Percentiles rank a stretch among this genome's conserved stretches.
phyloP scores from a whole-genome alignment of 1,140 invertebrate species.

The Sinella curviseta region DNA sequence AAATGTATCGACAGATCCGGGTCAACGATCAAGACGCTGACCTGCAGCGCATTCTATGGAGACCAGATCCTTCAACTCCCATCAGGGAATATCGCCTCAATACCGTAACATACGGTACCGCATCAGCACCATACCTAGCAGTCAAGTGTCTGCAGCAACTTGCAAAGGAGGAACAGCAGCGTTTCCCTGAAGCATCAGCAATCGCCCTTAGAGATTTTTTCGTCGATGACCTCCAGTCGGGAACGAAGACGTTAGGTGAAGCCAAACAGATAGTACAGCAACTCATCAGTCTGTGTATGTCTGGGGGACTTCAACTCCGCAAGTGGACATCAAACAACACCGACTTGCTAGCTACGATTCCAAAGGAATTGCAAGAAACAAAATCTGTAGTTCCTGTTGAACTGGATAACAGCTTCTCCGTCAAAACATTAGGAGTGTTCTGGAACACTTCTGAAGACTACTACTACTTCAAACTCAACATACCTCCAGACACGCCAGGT shows the following conservation, averaged over 20 bases:
- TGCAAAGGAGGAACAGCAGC: background rate
- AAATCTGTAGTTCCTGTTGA: no score
- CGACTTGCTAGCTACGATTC: background rate
- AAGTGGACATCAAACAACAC: background rate
- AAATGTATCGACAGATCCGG: slow-evolving; percentile 53
- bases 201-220: background rate
- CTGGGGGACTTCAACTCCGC: background rate
- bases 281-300: background rate
- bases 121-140: slow-evolving; percentile 10
- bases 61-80: slow-evolving; percentile 22
- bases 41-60: slow-evolving; percentile 46
- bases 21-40: slow-evolving; percentile 31
- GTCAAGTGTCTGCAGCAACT: slow-evolving; percentile 28
- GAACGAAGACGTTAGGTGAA: background rate
- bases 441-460: background rate
- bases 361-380: background rate
- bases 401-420: no score
- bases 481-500: background rate
- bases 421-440: background rate
- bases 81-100: background rate
- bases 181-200: background rate
- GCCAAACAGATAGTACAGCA: background rate
- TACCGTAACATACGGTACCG: slow-evolving; percentile 34
- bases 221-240: slow-evolving; percentile 25
- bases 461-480: background rate